Evolutionary conservation across 2,797 vertebrate species (phyloP).

Genomic region (Liparis tanakae): DNA sequence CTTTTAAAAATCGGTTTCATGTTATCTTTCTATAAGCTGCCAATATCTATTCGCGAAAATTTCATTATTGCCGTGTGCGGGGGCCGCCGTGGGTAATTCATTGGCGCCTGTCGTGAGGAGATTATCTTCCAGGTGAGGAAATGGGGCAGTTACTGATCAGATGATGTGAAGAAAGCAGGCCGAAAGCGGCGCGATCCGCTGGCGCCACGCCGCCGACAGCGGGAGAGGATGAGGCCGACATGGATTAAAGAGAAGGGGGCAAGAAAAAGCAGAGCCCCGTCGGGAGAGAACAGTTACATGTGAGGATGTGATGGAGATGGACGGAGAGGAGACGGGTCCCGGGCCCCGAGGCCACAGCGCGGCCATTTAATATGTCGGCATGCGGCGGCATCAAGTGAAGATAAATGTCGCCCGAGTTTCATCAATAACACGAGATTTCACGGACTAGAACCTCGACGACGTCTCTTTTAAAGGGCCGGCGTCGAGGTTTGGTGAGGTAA

Average conservation of each 20-base stretch:
- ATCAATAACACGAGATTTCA: neutral
- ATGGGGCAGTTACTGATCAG: conserved; percentile 12
- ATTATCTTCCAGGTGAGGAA: conserved; percentile 18
- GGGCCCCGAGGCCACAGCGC: neutral
- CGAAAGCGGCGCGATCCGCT: conserved; percentile 1
- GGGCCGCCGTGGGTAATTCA: neutral
- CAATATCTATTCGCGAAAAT: neutral
- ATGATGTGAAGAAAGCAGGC: conserved; percentile 18
- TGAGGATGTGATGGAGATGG: neutral
- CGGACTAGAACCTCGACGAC: neutral
- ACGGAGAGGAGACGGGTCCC: neutral
- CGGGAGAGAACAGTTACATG: neutral
- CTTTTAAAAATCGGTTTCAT: neutral
- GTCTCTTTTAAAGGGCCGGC: neutral
- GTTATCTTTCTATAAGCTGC: neutral
- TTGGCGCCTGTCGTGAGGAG: neutral
- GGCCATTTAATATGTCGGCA: neutral
- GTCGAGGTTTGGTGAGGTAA: conserved; percentile 45
- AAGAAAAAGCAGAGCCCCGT: neutral
- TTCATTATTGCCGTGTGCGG: neutral
- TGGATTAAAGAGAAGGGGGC: neutral
- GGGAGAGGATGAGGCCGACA: neutral
- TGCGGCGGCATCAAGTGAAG: neutral
- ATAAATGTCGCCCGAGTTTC: no score
- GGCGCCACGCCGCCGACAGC: neutral